phyloP scores from a whole-genome alignment of 2,797 vertebrate species.

The Gallinago stenura region DNA sequence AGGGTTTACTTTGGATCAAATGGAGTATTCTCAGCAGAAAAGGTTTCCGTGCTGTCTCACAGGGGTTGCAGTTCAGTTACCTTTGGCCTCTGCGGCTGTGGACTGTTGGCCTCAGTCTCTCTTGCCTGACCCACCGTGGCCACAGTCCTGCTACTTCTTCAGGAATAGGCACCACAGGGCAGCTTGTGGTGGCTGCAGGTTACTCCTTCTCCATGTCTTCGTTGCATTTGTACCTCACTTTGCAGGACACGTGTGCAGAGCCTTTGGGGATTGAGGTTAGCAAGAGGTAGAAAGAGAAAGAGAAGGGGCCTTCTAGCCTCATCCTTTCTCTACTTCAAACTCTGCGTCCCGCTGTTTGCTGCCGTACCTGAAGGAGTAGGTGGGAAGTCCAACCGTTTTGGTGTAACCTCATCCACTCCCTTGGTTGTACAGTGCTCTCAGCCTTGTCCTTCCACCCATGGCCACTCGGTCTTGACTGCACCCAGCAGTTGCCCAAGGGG shows the following conservation, averaged over 20 bases:
- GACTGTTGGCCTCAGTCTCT: not conserved
- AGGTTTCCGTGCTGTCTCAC: not conserved
- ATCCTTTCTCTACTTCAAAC: not conserved
- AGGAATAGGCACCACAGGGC: not conserved
- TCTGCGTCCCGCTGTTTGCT: rapidly evolving
- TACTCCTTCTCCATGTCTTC: not conserved
- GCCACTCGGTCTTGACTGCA: rapidly evolving
- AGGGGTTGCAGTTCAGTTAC: not conserved
- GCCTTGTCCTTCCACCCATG: not conserved
- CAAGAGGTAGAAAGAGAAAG: too few relatives aligned
- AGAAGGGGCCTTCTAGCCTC: too few relatives aligned
- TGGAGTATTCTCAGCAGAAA: conserved; percentile 12
- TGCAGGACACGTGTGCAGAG: rapidly evolving
- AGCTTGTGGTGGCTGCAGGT: not conserved
- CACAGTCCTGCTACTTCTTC: not conserved
- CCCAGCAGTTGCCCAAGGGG: not conserved
- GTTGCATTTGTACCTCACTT: not conserved
- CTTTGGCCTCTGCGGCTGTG: not conserved
- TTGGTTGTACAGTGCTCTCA: rapidly evolving
- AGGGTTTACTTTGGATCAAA: conserved; percentile 2
- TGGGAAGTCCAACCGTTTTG: not conserved
- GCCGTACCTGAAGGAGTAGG: not conserved
- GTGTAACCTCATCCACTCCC: not conserved
- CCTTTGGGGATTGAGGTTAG: not conserved
- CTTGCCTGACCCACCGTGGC: rapidly evolving